Base-by-base conservation (phyloP, 2,113 vertebrate genomes). In the Pedetes capensis region DNA sequence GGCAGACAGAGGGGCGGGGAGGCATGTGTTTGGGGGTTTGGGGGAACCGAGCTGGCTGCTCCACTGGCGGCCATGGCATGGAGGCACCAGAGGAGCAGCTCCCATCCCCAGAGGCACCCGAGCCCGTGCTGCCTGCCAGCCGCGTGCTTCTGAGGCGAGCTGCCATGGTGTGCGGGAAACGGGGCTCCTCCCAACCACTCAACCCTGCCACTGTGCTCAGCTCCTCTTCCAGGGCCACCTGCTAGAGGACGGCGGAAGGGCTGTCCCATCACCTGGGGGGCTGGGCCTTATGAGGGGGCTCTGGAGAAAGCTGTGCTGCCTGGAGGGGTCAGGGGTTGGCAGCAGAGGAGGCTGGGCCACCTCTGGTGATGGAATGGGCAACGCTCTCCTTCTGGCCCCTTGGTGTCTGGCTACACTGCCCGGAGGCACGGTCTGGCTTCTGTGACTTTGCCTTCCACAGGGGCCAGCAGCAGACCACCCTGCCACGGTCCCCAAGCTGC, bases 391-490 rank as follows among this genome's bases (percentile, higher is more conserved):
- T 37, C 23, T 4, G 9, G 61, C 86, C 55, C 55, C 82, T 95
- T 32, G 53, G 95, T 14, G 69, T 86, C 68, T 64, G 94, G 83
- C 76, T 18, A 8, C 81, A 59, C 63, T 18, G 92, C 57, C 53
- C 34, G 34, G 17, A 39, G 66, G 61, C 75, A 10, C 82, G 53
- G 37, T 76, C 81, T 66, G 71, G 75, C 78, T 39, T 20, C 93
- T 8, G 0, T 59, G 95, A 75, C 34, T 51, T 84, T 68, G 63
- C 51, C 78, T 63, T 85, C 7, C 93, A 96, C 53, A 55, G 92
- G 63, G 95, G 92, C 89, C 59, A 55, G 59, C 91, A 93, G 83
- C 96, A 87, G 88, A 59, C 75, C 74, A 94, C 97, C 91, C 91
- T 93, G 68, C 91, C 94, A 61, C 82, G 74, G 82, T 64, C 97